Conservation (phyloP, 2,113 vertebrate genomes). For the Polypterus bichir region DNA sequence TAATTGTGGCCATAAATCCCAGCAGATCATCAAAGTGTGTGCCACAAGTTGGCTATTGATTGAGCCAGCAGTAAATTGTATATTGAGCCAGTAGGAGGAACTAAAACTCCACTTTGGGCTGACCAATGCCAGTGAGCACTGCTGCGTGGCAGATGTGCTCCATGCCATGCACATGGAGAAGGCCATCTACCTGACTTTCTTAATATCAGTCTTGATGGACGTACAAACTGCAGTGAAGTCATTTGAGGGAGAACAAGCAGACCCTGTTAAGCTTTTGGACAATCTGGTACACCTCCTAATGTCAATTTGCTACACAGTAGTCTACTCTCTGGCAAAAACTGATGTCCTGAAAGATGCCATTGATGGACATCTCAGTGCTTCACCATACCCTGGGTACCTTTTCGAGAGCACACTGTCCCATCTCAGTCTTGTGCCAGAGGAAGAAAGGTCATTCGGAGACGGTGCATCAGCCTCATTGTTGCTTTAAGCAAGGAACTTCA, state of each 20-base stretch:
- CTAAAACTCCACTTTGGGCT: constrained; percentile 6
- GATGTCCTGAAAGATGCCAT: constrained; percentile 6
- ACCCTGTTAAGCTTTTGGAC: constrained; percentile 7
- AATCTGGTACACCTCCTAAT: constrained; percentile 8
- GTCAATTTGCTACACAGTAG: constrained; percentile 7
- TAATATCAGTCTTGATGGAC: constrained; percentile 1
- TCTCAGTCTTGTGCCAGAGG: neutral
- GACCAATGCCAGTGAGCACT: constrained; percentile 9
- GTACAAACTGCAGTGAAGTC: constrained; percentile 4
- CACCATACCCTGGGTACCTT: constrained; percentile 10
- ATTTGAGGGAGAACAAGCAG: constrained; percentile 7
- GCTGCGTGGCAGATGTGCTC: constrained; percentile 5
- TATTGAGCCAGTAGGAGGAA: neutral
- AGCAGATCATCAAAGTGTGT: constrained; percentile 6
- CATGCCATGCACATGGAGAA: constrained; percentile 6
- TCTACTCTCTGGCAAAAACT: constrained; percentile 5
- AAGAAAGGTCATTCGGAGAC: neutral
- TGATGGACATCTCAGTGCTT: constrained; percentile 6
- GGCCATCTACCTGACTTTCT: constrained; percentile 9
- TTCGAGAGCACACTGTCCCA: constrained; percentile 2
- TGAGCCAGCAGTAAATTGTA: neutral
- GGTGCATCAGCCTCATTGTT: neutral
- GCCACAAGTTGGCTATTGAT: constrained; percentile 4
- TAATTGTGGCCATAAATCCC: constrained; percentile 9
- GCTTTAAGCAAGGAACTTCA: constrained; percentile 6